A percentile compares a stretch with the other conserved stretches of the same genome.
Conservation (phyloP, 2,888 invertebrate genomes). For the Leucania comma region DNA sequence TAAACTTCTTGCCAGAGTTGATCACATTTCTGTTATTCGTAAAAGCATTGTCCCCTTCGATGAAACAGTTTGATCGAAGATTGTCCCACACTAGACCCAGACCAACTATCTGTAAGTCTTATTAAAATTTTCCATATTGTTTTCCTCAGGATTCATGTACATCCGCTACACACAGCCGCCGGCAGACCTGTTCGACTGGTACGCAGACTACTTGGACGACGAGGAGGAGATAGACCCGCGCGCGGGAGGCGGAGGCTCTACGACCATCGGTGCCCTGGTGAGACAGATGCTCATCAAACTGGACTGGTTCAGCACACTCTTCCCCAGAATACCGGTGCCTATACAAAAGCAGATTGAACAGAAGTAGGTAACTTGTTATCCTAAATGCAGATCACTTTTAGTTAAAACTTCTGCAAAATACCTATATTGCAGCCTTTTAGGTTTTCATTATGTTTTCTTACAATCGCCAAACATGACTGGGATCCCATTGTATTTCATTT, state of each 20-base stretch:
- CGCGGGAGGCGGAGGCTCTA: constrained; percentile 98
- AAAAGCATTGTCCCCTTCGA: too few species aligned
- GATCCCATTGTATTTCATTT: neutral
- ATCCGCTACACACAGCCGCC: constrained; percentile 99
- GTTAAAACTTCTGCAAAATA: neutral
- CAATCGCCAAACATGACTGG: neutral
- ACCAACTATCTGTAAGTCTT: too few species aligned
- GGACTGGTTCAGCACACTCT: constrained; percentile 99
- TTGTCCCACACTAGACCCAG: too few species aligned
- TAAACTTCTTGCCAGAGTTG: too few species aligned
- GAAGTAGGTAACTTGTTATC: constrained; percentile 84
- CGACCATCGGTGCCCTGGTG: constrained; percentile 98
- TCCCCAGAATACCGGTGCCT: constrained; percentile 99
- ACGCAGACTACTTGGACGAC: constrained; percentile 98
- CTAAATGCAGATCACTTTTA: constrained; percentile 1
- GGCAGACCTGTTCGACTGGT: constrained; percentile 98
- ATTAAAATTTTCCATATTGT: neutral
- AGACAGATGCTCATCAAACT: constrained; percentile 98
- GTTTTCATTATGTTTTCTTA: neutral
- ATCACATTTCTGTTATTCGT: neutral
- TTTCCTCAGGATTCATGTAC: constrained; percentile 92
- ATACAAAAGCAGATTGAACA: constrained; percentile 98
- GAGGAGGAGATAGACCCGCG: constrained; percentile 99
- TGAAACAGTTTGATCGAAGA: too few species aligned
- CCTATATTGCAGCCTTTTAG: neutral